Base-by-base conservation (phyloP, 1,140 invertebrate genomes). In the Zaprionus gabonicus region DNA sequence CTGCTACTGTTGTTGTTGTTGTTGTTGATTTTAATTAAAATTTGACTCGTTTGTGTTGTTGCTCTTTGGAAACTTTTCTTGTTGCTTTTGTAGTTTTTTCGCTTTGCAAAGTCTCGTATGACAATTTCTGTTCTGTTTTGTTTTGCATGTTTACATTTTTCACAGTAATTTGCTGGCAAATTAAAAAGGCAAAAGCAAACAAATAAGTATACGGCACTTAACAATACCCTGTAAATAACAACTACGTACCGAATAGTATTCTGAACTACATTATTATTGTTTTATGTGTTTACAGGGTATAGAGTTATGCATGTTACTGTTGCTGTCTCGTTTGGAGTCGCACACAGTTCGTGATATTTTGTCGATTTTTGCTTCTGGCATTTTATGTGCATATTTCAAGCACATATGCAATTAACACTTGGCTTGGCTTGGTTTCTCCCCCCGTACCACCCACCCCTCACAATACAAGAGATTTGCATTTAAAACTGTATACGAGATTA, bases 281-380 rank as follows among this genome's bases (percentile, higher is more conserved):
- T 20, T 4, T 23, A 23, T 6, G 5, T 23, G 9, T 49, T 20
- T 57, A 31, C 64, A 31, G 36, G 51, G 64, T 46, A 57, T 57
- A 25, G n/a, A 23, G 34, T 20, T 38, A 64, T 81, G 76, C 72
- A 62, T 75, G 46, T 75, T 78, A 56, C 63, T 83, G 46, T 68
- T 65, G 60, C 31, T 53, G 56, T 60, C 51, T 60, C 51, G 56
- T 49, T 41, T 66, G 38, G 63, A 36, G 63, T 78, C 72, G 59
- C 17, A 46, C 7, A 67, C 65, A 58, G 80, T 83, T 88, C 84
- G 83, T 86, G 83, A 80, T 88, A 88, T 86, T 88, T 76, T 75
- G 36, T 55, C 56, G 69, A 74, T 85, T 85, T 83, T 81, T 49
- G 69, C 36, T 56, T 51, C 34, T 85, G 36, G 36, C 62, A 74